Conservation (phyloP, 1,140 invertebrate genomes). For the Atta cephalotes region DNA sequence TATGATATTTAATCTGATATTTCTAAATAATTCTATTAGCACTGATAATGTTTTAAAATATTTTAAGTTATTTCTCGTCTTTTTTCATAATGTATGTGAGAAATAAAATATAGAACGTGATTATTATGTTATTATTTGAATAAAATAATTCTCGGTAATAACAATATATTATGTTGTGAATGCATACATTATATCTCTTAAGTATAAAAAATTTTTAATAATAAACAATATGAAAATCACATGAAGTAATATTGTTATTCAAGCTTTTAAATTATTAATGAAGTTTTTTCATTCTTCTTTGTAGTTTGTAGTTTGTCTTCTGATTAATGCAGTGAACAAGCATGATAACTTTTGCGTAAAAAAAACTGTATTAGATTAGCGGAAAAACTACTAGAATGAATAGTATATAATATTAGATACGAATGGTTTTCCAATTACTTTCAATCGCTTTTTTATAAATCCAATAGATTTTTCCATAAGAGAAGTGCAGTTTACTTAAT, state of each 20-base stretch:
- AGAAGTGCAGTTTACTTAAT: conserved; percentile 4
- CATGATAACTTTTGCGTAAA: not conserved
- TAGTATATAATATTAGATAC: no score
- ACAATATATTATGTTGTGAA: not conserved
- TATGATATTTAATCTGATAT: not conserved
- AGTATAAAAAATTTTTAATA: not conserved
- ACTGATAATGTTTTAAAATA: not conserved
- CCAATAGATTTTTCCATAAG: no score
- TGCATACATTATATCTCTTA: not conserved
- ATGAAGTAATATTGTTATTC: not conserved
- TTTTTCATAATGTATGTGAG: not conserved
- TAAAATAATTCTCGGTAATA: not conserved
- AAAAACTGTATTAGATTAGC: no score
- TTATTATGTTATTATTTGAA: not conserved
- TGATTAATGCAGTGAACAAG: not conserved
- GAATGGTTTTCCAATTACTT: no score
- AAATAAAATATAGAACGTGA: not conserved
- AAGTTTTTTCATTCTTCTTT: not conserved
- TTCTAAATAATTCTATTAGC: not conserved
- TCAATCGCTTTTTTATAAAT: no score
- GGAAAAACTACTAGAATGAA: no score
- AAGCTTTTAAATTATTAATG: not conserved
- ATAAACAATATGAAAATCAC: not conserved
- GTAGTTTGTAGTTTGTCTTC: not conserved
- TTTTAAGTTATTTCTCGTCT: not conserved